Percentiles rank a stretch among this genome's conserved stretches.
Conservation (phyloP, 2,797 vertebrate genomes). For the Myotis vivesi region DNA sequence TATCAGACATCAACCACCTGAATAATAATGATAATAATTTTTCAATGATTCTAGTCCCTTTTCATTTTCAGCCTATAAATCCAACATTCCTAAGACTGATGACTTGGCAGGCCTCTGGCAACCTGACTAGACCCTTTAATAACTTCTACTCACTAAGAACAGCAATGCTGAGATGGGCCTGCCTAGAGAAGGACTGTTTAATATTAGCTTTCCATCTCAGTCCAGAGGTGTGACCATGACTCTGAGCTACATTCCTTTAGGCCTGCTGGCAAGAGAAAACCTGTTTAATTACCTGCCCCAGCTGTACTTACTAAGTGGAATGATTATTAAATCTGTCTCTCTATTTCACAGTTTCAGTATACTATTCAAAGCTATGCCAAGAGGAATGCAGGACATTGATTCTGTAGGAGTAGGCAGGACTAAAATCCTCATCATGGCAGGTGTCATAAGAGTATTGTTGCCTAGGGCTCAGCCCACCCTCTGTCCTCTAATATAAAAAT, state of each 20-base stretch:
- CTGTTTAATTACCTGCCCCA: constrained; percentile 77
- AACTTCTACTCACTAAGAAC: constrained; percentile 63
- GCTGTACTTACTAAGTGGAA: constrained; percentile 72
- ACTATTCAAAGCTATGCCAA: constrained; percentile 55
- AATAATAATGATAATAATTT: constrained; percentile 41
- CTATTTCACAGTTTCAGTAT: constrained; percentile 66
- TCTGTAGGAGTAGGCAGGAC: not conserved
- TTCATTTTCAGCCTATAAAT: constrained; percentile 62
- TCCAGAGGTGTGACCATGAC: constrained; percentile 19
- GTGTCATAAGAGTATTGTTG: constrained; percentile 33
- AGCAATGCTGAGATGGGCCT: constrained; percentile 31
- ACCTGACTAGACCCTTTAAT: constrained; percentile 55
- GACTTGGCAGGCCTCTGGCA: constrained; percentile 22
- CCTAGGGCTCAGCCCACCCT: constrained; percentile 34
- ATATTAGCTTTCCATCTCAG: constrained; percentile 63
- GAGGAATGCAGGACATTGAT: not conserved
- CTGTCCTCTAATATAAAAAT: constrained; percentile 28
- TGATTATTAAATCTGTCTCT: constrained; percentile 75
- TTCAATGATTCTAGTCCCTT: constrained; percentile 49
- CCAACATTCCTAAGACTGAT: constrained; percentile 51
- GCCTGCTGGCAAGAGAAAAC: constrained; percentile 67
- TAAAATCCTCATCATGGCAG: not conserved
- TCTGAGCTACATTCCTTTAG: constrained; percentile 49
- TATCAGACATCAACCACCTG: constrained; percentile 35
- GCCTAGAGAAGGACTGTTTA: constrained; percentile 32